These are phyloP conservation scores for Oophaga sylvatica DNA, from an alignment of 2,797 vertebrate genomes.

Conservation along the genomic window DNA sequence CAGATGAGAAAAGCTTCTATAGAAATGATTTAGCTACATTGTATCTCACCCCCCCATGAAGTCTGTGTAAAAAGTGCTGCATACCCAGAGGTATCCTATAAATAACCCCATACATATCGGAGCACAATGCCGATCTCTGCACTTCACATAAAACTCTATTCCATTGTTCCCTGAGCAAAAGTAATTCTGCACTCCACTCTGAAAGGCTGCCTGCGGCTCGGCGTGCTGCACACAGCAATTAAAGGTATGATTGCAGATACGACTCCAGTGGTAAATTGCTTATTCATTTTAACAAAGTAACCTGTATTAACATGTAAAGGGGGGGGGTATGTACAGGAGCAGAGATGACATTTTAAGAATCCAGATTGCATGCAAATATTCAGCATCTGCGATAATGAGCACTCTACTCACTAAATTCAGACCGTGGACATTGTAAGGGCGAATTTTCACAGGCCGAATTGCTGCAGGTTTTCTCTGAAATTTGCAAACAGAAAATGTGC, in stretches of 20 bases:
- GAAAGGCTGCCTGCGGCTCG: constrained; percentile 22
- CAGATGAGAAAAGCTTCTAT: not conserved
- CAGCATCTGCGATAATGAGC: too few species aligned
- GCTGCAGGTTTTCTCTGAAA: too few species aligned
- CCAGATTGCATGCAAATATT: too few species aligned
- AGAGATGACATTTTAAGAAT: constrained; percentile 10
- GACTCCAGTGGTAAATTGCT: constrained; percentile 37
- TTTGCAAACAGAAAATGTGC: too few species aligned
- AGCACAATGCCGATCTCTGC: constrained; percentile 10
- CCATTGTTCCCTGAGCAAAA: constrained; percentile 24
- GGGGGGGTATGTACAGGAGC: not conserved
- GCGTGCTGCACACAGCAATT: constrained; percentile 21
- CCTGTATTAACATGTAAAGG: constrained; percentile 12
- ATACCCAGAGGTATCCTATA: constrained; percentile 10
- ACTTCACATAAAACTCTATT: constrained; percentile 1
- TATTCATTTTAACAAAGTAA: constrained; percentile 49
- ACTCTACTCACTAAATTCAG: too few species aligned
- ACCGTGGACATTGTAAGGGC: too few species aligned
- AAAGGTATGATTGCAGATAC: constrained; percentile 35
- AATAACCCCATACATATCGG: constrained; percentile 17
- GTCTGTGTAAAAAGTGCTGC: constrained; percentile 1
- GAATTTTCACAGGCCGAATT: too few species aligned
- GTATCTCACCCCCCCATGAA: not conserved
- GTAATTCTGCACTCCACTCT: constrained; percentile 1
- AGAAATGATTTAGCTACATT: not conserved